Conservation (phyloP, 2,888 invertebrate genomes). For the Hypomecis atomaria region DNA sequence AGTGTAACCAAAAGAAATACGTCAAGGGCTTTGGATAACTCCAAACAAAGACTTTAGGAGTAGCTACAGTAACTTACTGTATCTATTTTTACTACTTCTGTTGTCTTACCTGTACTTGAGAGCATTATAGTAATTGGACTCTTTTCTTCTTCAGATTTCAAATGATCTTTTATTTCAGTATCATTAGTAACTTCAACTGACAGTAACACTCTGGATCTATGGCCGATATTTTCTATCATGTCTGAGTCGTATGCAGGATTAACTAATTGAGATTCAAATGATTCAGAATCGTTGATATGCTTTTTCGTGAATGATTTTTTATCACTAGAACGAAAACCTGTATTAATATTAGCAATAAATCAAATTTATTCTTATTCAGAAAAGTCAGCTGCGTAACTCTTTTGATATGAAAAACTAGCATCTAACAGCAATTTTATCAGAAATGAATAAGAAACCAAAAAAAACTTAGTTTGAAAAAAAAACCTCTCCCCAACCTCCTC, state of each 20-base stretch:
- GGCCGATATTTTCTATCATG: slow-evolving; percentile 62
- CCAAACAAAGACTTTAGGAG: no score
- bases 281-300: slow-evolving; percentile 1
- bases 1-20: no score
- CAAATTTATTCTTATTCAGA: no score
- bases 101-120: slow-evolving; percentile 20
- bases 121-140: background rate
- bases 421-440: no score
- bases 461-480: no score
- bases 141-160: background rate
- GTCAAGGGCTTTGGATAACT: no score
- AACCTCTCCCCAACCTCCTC: no score
- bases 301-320: background rate
- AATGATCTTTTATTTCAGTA: slow-evolving; percentile 21
- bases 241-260: slow-evolving; percentile 59
- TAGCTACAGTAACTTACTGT: no score
- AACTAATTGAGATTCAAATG: slow-evolving; percentile 24
- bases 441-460: no score
- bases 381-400: no score
- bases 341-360: background rate
- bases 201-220: slow-evolving; percentile 64
- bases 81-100: no score
- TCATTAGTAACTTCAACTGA: slow-evolving; percentile 44
- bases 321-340: background rate
- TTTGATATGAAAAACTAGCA: no score